These are phyloP conservation scores for Hesperia comma DNA, from an alignment of 2,888 invertebrate genomes.

Conservation along the genomic window DNA sequence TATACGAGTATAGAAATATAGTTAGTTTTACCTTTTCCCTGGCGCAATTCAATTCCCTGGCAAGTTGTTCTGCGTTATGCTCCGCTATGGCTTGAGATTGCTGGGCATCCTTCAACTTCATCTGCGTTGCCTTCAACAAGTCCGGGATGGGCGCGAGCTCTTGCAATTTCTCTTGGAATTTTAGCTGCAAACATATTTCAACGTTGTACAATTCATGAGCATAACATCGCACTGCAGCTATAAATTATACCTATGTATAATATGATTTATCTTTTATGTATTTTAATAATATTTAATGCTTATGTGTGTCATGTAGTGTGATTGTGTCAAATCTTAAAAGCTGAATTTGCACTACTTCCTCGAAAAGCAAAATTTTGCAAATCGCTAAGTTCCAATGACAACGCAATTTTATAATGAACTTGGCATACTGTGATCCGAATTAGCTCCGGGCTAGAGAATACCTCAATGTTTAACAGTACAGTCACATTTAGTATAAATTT, in stretches of 20 bases:
- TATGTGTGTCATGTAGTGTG: no score
- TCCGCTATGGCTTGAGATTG: constrained; percentile 87
- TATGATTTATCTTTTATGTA: neutral
- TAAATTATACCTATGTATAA: neutral
- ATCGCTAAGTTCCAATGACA: no score
- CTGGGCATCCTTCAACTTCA: constrained; percentile 87
- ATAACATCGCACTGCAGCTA: neutral
- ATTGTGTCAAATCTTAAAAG: no score
- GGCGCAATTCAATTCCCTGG: constrained; percentile 85
- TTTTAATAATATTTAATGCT: no score
- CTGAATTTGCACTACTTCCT: no score
- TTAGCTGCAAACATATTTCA: constrained; percentile 53
- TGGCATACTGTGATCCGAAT: no score
- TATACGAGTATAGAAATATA: no score
- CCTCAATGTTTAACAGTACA: no score
- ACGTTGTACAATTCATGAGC: neutral
- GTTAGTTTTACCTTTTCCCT: constrained; percentile 80
- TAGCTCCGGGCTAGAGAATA: neutral
- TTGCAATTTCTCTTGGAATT: constrained; percentile 89
- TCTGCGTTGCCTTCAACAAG: constrained; percentile 87
- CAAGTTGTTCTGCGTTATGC: constrained; percentile 86
- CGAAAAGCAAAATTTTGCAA: no score
- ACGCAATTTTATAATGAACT: no score
- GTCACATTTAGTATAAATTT: no score
- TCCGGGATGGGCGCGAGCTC: constrained; percentile 88